These are phyloP conservation scores for Romanogobio albipinnatus DNA, from an alignment of 2,113 vertebrate species.

Conservation along the genomic window DNA sequence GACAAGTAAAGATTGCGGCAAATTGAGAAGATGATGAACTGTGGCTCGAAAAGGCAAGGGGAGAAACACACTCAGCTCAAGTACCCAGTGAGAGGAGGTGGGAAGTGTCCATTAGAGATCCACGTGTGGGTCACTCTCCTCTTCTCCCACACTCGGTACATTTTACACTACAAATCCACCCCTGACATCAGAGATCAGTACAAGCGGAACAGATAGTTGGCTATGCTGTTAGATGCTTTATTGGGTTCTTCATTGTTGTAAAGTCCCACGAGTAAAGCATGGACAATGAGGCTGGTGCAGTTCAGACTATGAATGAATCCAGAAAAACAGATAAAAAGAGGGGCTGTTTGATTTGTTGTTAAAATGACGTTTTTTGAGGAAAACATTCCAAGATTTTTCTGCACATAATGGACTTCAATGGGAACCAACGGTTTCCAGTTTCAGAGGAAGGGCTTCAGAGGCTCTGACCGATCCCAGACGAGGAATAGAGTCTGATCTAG, in stretches of 20 bases:
- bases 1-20: constrained; percentile 10
- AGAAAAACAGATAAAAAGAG: background rate
- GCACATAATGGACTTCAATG: too few species aligned
- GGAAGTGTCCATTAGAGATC: constrained; percentile 41
- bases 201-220: background rate
- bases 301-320: background rate
- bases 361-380: too few species aligned
- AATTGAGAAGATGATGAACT: constrained; percentile 43
- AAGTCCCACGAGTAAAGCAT: background rate
- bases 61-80: constrained; percentile 33
- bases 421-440: too few species aligned
- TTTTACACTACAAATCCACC: background rate
- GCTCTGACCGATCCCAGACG: too few species aligned
- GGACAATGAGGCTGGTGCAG: background rate
- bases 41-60: constrained; percentile 12
- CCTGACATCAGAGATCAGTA: constrained; percentile 26
- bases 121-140: background rate
- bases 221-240: background rate
- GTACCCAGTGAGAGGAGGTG: constrained; percentile 18
- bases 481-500: too few species aligned
- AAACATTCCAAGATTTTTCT: too few species aligned
- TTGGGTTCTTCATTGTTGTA: background rate
- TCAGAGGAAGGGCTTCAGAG: too few species aligned
- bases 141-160: background rate
- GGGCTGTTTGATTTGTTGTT: too few species aligned